Percentiles rank a stretch among this genome's conserved stretches.
phyloP scores from a whole-genome alignment of 2,888 invertebrate species.

The Griposia aprilina region DNA sequence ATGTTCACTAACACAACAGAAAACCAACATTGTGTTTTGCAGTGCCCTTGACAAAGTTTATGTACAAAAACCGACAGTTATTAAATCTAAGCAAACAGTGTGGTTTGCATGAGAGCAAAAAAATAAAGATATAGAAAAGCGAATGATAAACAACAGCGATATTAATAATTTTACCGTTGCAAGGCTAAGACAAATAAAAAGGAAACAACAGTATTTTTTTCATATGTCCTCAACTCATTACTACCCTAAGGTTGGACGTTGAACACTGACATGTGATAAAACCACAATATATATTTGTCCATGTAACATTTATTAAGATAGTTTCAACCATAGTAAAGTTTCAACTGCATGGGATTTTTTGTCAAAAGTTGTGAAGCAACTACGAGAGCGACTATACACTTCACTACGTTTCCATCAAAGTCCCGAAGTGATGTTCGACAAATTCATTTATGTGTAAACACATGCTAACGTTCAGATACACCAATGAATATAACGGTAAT shows the following conservation, averaged over 20 bases:
- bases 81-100: no score
- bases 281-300: background rate
- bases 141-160: background rate
- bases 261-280: no score
- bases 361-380: background rate
- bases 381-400: background rate
- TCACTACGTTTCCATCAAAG: background rate
- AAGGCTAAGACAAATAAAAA: background rate
- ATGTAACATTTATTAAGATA: background rate
- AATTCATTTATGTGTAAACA: conserved; percentile 51
- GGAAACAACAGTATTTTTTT: background rate
- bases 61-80: no score
- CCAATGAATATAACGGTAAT: conserved; percentile 66
- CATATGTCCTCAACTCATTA: background rate
- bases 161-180: background rate
- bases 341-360: background rate
- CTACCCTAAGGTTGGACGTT: background rate
- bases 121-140: background rate
- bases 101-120: background rate
- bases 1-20: no score
- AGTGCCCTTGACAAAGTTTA: no score
- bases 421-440: background rate
- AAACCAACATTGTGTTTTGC: no score
- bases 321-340: background rate
- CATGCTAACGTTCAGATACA: conserved; percentile 39